phyloP scores from a whole-genome alignment of 2,113 vertebrate genomes.

The Miniopterus natalensis region DNA sequence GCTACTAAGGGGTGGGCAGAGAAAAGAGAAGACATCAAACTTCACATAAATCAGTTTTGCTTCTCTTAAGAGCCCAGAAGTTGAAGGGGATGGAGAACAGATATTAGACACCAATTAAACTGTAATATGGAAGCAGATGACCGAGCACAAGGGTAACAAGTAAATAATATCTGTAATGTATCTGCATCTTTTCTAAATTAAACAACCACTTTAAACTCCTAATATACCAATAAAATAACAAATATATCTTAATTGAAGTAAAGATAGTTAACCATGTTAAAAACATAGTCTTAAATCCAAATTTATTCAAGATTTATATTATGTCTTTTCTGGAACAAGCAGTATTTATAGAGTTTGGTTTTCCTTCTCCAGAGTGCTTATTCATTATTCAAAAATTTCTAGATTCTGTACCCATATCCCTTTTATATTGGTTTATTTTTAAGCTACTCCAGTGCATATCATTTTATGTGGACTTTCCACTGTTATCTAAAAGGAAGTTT shows the following conservation, averaged over 20 bases:
- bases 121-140: not conserved
- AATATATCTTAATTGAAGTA: constrained; percentile 7
- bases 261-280: not conserved
- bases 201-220: not conserved
- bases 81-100: not conserved
- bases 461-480: not conserved
- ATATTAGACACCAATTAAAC: not conserved
- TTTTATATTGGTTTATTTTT: not conserved
- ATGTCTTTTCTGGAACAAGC: not conserved
- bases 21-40: not conserved
- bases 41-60: not conserved
- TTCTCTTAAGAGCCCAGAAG: not conserved
- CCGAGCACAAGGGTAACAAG: not conserved
- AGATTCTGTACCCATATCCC: not conserved
- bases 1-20: not conserved
- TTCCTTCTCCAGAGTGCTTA: not conserved
- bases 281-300: not conserved
- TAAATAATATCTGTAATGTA: not conserved
- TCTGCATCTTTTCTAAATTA: constrained; percentile 18
- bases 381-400: not conserved
- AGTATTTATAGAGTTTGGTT: not conserved
- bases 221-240: not conserved
- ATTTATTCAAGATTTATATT: not conserved
- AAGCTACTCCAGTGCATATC: not conserved
- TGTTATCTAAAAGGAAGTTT: not conserved